Conservation (phyloP, 2,113 vertebrate genomes). For the Notarius quadriscutis region DNA sequence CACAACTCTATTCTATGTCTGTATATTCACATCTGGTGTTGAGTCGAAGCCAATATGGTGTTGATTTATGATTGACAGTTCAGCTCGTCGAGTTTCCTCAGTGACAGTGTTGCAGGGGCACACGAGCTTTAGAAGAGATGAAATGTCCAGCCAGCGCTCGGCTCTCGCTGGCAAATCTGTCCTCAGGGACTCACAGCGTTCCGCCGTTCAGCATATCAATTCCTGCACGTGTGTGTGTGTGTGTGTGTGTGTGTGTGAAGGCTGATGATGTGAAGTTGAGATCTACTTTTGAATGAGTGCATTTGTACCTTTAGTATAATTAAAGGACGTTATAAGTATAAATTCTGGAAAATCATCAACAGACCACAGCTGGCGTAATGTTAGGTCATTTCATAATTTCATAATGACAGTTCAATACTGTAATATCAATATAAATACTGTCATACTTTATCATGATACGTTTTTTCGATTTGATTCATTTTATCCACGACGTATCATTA, state of each 20-base stretch:
- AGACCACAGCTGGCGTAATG: too few species aligned
- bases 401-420: neutral
- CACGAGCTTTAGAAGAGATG: neutral
- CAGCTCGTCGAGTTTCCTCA: neutral
- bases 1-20: too few species aligned
- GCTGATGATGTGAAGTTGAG: neutral
- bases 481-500: neutral
- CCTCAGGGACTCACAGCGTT: neutral
- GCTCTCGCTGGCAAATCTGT: constrained; percentile 4
- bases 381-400: too few species aligned
- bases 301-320: neutral
- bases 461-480: neutral
- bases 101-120: neutral
- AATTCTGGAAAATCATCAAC: too few species aligned
- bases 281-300: neutral
- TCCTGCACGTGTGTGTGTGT: constrained; percentile 13
- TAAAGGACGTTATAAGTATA: too few species aligned
- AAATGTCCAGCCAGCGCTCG: neutral
- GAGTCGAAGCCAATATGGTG: neutral
- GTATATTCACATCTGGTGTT: neutral
- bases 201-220: constrained; percentile 5
- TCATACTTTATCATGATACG: neutral
- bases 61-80: neutral
- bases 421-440: neutral
- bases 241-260: neutral